Conservation (phyloP, 1,140 invertebrate species). For the Pararge aegeria region DNA sequence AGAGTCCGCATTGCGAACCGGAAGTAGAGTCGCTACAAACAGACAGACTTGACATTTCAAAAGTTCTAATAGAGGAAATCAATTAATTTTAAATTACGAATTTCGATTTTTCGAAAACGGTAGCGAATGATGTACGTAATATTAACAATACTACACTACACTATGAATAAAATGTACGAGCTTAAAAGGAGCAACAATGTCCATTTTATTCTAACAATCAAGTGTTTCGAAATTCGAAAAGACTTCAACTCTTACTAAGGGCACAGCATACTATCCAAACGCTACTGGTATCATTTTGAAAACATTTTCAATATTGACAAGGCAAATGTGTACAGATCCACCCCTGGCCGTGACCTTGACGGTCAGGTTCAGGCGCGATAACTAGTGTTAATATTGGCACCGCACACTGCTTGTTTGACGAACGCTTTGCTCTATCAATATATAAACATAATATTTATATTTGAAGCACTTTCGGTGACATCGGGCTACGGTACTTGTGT, state of each 20-base stretch:
- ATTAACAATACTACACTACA: no score
- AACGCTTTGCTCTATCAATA: slow-evolving; percentile 77
- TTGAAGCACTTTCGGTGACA: slow-evolving; percentile 67
- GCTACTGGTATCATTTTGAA: slow-evolving; percentile 10
- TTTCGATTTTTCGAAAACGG: no score
- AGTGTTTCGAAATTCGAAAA: no score
- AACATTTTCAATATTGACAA: slow-evolving; percentile 60
- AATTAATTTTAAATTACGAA: no score
- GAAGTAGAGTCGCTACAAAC: no score
- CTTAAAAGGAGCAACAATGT: neutral
- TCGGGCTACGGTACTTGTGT: slow-evolving; percentile 60
- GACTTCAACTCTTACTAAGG: neutral
- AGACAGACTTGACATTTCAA: no score
- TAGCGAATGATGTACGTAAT: no score
- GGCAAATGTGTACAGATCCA: slow-evolving; percentile 51
- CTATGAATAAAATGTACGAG: no score
- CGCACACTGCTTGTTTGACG: slow-evolving; percentile 72
- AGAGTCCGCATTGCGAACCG: no score
- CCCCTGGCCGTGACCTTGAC: slow-evolving; percentile 64
- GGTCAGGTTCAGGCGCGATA: slow-evolving; percentile 64
- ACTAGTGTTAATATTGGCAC: slow-evolving; percentile 77
- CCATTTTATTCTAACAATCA: no score
- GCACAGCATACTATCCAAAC: no score
- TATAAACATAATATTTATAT: slow-evolving; percentile 80
- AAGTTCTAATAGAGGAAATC: no score